Evolutionary conservation across 2,797 vertebrate genomes (phyloP), one percentile per base, ranked within the genome.

Genomic region (Huso huso): DNA sequence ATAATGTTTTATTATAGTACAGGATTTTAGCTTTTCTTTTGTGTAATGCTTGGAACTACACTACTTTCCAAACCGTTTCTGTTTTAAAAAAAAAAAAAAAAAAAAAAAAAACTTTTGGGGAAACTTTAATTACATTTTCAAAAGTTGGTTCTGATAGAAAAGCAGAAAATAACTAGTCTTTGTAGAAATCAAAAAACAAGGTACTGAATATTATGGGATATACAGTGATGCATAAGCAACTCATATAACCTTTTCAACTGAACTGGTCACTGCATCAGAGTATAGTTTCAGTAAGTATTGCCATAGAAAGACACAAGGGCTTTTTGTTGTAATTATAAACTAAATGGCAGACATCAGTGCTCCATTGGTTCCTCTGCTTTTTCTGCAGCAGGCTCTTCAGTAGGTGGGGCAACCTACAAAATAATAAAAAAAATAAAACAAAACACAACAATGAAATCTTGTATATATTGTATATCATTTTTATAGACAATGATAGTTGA

Each of bases 341-440:
- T 52, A n/a, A 7, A 6, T 10, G 48, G 51, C 49, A 55, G 15
- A 50, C 57, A 73, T 86, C 91, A 96, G 85, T 96, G 94, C 77
- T 96, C 96, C 95, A 98, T 98, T 0, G 96, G 95, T 76, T 98
- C 95, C 12, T 92, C 94, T 1, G 92, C 76, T 18, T 83, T 91
- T 13, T 86, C 92, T 70, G 86, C 77, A 1, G 81, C 75, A 1
- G 90, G 76, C 66, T 95, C 94, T 15, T 95, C 94, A 74, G 85
- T 85, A n/a, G 94, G 83, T 0, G 84, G 86, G 68, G 81, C 90
- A 6, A 81, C 77, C 96, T 97, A 76, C 62, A 75, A 71, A 65
- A 37, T 37, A 37, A 37, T 4, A 37, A 37, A 37, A 3, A 37
- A 2, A 37, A 37, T 37, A 37, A 37, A 37, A 37, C 23, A 37